phyloP scores from a whole-genome alignment of 1,140 invertebrate species.

The Apocrypta bakeri region DNA sequence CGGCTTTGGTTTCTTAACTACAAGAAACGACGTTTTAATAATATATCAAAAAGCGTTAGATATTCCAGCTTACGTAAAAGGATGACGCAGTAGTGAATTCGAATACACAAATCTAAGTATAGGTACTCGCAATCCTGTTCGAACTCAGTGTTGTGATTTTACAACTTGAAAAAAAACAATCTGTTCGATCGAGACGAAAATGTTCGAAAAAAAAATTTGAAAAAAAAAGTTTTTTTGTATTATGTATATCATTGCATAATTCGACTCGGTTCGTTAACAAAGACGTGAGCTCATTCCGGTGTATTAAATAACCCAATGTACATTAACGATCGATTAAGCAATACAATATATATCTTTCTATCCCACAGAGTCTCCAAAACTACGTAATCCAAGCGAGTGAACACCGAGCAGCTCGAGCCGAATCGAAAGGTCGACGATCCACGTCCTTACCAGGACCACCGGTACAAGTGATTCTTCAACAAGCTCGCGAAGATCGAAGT shows the following conservation, averaged over 20 bases:
- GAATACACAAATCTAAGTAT: background rate
- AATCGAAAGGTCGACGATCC: slow-evolving; percentile 61
- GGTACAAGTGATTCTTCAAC: slow-evolving; percentile 35
- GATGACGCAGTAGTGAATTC: background rate
- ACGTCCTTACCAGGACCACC: slow-evolving; percentile 68
- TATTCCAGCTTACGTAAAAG: no score
- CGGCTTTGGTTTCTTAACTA: no score
- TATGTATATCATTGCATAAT: background rate
- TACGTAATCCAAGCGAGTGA: slow-evolving; percentile 33
- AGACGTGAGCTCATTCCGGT: background rate
- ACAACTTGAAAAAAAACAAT: background rate
- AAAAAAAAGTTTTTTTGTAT: background rate
- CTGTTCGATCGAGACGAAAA: background rate
- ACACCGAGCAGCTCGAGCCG: slow-evolving; percentile 14
- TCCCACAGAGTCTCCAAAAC: slow-evolving; percentile 39
- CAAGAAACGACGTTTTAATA: no score
- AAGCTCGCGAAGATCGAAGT: slow-evolving; percentile 67
- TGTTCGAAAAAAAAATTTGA: background rate
- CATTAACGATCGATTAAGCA: background rate
- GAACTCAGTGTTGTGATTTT: no score
- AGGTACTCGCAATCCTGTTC: background rate
- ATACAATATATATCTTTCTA: background rate
- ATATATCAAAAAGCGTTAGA: no score
- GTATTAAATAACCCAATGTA: background rate
- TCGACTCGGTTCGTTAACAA: background rate